phyloP scores from a whole-genome alignment of 2,113 vertebrate genomes.

The Cyanoliseus patagonus region DNA sequence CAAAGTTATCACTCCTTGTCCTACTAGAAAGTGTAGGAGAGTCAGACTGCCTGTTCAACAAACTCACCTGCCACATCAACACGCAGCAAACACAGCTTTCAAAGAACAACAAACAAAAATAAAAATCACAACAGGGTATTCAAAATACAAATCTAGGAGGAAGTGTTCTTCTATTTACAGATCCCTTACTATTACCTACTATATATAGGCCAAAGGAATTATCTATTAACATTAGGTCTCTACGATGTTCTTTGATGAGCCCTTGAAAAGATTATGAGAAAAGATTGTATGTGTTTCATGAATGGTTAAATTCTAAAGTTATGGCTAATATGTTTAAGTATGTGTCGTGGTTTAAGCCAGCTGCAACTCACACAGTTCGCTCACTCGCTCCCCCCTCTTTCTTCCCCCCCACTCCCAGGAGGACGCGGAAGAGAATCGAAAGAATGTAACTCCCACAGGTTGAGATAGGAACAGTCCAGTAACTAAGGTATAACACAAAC shows the following conservation, averaged over 20 bases:
- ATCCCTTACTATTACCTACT: not conserved
- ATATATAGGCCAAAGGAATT: not conserved
- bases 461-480: no score
- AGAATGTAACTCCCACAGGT: no score
- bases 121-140: not conserved
- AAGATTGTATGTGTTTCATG: not conserved
- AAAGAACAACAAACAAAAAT: not conserved
- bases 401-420: no score
- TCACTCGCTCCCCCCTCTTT: no score
- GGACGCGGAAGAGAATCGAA: no score
- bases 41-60: not conserved
- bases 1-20: not conserved
- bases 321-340: not conserved
- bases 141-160: not conserved
- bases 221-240: not conserved
- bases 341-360: no score
- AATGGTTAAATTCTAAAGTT: not conserved
- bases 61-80: not conserved
- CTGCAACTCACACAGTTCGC: no score
- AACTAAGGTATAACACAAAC: no score
- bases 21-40: not conserved
- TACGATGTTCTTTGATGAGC: not conserved
- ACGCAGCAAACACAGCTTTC: not conserved
- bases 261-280: not conserved
- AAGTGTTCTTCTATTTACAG: not conserved